Evolutionary conservation across 2,888 invertebrate species (phyloP).

Genomic region (Branchipolynoe longqiensis): DNA sequence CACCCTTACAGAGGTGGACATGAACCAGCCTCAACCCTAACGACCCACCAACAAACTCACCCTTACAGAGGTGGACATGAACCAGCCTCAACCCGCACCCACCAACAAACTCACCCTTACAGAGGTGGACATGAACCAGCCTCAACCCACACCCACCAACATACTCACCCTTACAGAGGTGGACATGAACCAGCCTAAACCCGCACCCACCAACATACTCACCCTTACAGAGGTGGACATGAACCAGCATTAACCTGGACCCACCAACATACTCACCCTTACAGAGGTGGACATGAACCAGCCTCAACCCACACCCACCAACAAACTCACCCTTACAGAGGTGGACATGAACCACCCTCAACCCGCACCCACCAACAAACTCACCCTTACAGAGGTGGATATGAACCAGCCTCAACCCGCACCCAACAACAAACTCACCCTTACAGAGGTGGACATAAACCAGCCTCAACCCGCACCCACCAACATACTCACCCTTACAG

Average conservation of each 20-base stretch:
- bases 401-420: no score
- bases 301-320: not conserved
- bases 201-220: not conserved
- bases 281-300: not conserved
- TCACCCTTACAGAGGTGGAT: not conserved
- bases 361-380: not conserved
- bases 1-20: conserved; percentile 90
- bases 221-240: not conserved
- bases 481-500: not conserved
- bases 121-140: not conserved
- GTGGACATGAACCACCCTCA: not conserved
- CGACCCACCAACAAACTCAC: conserved; percentile 81
- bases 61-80: conserved; percentile 91
- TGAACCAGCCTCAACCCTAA: conserved; percentile 90
- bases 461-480: not conserved
- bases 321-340: not conserved
- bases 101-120: conserved; percentile 61
- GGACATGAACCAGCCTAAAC: not conserved
- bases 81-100: conserved; percentile 88
- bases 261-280: no score
- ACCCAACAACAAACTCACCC: no score
- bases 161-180: not conserved
- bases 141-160: no score
- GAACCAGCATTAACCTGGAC: no score
- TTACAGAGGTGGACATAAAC: not conserved